Evolutionary conservation across 2,888 invertebrate genomes (phyloP).

Genomic region (Heliconius ethilla): DNA sequence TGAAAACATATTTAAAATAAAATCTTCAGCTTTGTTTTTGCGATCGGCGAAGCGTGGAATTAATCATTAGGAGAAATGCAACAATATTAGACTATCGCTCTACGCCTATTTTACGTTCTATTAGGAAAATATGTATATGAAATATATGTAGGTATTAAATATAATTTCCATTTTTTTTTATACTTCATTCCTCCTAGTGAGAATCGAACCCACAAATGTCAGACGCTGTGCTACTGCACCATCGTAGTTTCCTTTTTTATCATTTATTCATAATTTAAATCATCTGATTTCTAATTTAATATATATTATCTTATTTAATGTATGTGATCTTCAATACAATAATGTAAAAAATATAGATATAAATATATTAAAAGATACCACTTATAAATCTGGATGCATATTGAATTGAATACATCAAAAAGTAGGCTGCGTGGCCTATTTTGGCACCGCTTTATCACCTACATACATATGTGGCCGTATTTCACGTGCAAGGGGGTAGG

Average conservation of each 20-base stretch:
- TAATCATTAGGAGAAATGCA: slow-evolving; percentile 42
- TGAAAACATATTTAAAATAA: slow-evolving; percentile 11
- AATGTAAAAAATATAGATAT: background rate
- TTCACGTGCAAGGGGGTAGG: slow-evolving; percentile 53
- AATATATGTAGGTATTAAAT: background rate
- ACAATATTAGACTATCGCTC: slow-evolving; percentile 36
- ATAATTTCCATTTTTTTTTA: too few relatives aligned
- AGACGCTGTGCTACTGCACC: background rate
- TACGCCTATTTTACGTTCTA: slow-evolving; percentile 38
- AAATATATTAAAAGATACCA: background rate
- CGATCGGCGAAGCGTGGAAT: slow-evolving; percentile 47
- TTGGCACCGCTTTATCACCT: slow-evolving; percentile 37
- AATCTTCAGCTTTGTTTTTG: slow-evolving; percentile 32
- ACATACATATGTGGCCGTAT: slow-evolving; percentile 7
- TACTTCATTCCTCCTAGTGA: background rate
- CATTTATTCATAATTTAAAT: background rate
- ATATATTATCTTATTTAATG: too few relatives aligned
- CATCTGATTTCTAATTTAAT: background rate
- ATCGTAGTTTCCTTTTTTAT: background rate
- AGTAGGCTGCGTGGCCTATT: slow-evolving; percentile 7
- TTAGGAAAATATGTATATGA: slow-evolving; percentile 17
- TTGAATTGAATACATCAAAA: background rate
- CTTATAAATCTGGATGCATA: background rate
- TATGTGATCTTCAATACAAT: too few relatives aligned
- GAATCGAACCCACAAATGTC: background rate